These are phyloP conservation scores for Oreochromis grahami DNA, from an alignment of 2,797 vertebrate species.

Conservation along the genomic window DNA sequence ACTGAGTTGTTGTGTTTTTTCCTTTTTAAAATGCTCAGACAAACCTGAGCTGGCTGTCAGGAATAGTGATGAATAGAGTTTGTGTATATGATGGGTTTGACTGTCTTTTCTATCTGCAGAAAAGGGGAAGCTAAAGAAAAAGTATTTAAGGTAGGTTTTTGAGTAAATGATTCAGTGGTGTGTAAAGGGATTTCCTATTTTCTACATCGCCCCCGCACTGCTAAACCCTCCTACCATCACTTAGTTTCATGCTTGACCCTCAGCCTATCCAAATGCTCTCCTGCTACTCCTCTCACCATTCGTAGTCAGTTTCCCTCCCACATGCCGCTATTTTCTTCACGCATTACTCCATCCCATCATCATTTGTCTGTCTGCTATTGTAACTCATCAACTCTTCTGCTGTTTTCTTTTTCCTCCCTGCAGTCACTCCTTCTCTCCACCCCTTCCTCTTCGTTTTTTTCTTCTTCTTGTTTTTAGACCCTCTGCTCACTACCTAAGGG, in stretches of 20 bases:
- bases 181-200: slow-evolving; percentile 41
- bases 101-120: background rate
- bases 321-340: slow-evolving; percentile 6
- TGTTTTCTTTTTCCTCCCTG: slow-evolving; percentile 19
- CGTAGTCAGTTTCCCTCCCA: slow-evolving; percentile 6
- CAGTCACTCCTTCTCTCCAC: background rate
- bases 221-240: background rate
- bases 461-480: background rate
- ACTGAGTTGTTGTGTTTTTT: background rate
- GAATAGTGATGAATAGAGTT: slow-evolving; percentile 2
- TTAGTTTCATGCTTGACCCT: slow-evolving; percentile 47
- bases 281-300: slow-evolving; percentile 14
- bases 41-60: slow-evolving; percentile 28
- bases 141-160: slow-evolving; percentile 17
- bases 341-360: slow-evolving; percentile 11
- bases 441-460: background rate
- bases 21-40: slow-evolving; percentile 12
- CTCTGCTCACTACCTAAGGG: slow-evolving; percentile 29
- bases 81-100: background rate
- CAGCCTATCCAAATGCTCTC: slow-evolving; percentile 27
- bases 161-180: slow-evolving; percentile 20
- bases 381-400: slow-evolving; percentile 10
- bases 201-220: background rate
- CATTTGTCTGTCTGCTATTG: slow-evolving; percentile 26
- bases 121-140: background rate